Evolutionary conservation across 1,140 invertebrate species (phyloP).

Genomic region (Hypsibius dujardini): DNA sequence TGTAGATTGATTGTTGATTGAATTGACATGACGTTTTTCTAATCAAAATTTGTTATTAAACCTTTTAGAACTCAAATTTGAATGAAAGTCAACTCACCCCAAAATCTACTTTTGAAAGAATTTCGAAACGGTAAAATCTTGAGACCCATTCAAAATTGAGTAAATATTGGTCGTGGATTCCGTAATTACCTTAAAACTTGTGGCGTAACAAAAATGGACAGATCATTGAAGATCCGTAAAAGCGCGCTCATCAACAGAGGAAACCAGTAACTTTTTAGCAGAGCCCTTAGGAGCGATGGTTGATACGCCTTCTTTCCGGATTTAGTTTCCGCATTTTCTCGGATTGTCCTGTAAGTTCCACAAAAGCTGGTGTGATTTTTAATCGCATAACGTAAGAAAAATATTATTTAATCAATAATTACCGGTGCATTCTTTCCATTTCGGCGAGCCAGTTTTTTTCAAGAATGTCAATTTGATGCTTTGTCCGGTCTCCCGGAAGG

Average conservation of each 20-base stretch:
- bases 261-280: background rate
- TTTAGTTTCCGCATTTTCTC: too few species aligned
- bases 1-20: too few species aligned
- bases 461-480: background rate
- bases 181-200: background rate
- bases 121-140: too few species aligned
- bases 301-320: background rate
- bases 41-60: too few species aligned
- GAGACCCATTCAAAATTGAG: too few species aligned
- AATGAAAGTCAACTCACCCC: too few species aligned
- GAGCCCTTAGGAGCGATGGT: background rate
- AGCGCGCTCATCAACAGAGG: background rate
- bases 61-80: too few species aligned
- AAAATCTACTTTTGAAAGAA: too few species aligned
- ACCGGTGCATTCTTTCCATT: background rate
- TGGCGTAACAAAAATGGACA: background rate
- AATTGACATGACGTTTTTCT: too few species aligned
- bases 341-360: too few species aligned
- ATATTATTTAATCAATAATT: background rate
- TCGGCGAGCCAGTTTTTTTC: background rate
- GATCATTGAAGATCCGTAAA: background rate
- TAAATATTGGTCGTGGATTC: background rate
- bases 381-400: background rate
- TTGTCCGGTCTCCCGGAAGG: conserved; percentile 17
- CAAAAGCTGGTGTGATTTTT: background rate